phyloP scores from a whole-genome alignment of 2,113 vertebrate genomes.

The Oreotrochilus melanogaster region DNA sequence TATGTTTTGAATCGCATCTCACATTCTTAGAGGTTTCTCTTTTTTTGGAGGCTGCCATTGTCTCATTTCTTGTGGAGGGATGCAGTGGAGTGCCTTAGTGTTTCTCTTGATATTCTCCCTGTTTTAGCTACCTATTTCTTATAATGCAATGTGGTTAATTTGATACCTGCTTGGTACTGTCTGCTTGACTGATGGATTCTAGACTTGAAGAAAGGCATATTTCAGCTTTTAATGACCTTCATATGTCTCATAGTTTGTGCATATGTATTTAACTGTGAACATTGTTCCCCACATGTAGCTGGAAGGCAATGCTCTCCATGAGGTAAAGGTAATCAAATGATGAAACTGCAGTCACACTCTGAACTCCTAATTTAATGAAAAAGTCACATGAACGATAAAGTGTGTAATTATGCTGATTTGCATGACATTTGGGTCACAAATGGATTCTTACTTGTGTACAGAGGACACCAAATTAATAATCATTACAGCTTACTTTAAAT shows the following conservation, averaged over 20 bases:
- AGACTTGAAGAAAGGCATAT: neutral
- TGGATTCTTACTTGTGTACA: constrained; percentile 76
- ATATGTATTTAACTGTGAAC: neutral
- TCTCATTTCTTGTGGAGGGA: neutral
- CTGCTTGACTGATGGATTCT: neutral
- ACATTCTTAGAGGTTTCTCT: neutral
- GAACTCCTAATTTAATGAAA: constrained; percentile 74
- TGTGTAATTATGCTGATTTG: constrained; percentile 81
- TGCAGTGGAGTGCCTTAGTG: neutral
- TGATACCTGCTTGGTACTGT: neutral
- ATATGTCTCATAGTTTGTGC: neutral
- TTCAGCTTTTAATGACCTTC: neutral
- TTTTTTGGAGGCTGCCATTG: neutral
- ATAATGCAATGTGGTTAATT: neutral
- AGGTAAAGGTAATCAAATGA: constrained; percentile 61
- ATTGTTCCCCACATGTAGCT: neutral
- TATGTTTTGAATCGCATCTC: constrained; percentile 14
- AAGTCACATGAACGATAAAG: constrained; percentile 66
- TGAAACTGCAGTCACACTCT: constrained; percentile 25
- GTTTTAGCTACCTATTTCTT: neutral
- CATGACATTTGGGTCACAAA: constrained; percentile 77
- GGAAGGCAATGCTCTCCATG: constrained; percentile 37
- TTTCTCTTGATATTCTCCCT: neutral
- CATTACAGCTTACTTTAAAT: constrained; percentile 59
- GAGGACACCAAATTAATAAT: constrained; percentile 76